Base-by-base conservation (phyloP, 2,113 vertebrate genomes). In the Lepus americanus region DNA sequence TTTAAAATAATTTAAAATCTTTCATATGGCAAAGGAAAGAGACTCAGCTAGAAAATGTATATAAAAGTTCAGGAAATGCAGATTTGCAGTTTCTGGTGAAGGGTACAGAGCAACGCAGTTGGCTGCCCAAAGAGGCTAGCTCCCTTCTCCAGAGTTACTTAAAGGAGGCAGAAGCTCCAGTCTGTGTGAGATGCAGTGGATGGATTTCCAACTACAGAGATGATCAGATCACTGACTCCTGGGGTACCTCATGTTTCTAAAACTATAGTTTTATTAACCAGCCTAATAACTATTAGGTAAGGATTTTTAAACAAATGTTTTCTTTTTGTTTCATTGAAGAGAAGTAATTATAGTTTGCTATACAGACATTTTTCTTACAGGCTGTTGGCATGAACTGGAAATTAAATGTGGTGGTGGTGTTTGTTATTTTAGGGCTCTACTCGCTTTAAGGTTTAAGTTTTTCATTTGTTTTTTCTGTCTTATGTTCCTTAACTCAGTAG, bases 1-100 rank as follows among this genome's bases (percentile, higher is more conserved):
- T 90, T 83, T 84, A 67, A 95, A 78, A 66, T 78, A 78, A 69
- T 86, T 51, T 64, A 31, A 90, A 79, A 29, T 51, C 17, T 95
- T 89, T 87, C 73, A 23, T 74, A 36, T 53, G 39, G 44, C 22
- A 74, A 64, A 87, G 12, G 27, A 87, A 73, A 80, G 20, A 78
- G 53, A 27, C 61, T 78, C 19, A 81, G 31, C 29, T 69, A 64
- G 73, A 86, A 77, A 92, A 2, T n/a, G 2, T 49, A 76, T 29
- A 2, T 69, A 25, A 33, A 73, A 63, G 55, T 76, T 94, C 9
- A 23, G 66, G 49, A 69, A 70, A 64, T 79, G n/a, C 14, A 69
- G 33, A 44, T 80, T 69, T 53, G 23, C 27, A 39, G 73, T 36
- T 90, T 44, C 8, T 76, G 13, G 36, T 70, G 44, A 67, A 69